Evolutionary conservation across 2,888 invertebrate species (phyloP).

Genomic region (Smittia sp.): DNA sequence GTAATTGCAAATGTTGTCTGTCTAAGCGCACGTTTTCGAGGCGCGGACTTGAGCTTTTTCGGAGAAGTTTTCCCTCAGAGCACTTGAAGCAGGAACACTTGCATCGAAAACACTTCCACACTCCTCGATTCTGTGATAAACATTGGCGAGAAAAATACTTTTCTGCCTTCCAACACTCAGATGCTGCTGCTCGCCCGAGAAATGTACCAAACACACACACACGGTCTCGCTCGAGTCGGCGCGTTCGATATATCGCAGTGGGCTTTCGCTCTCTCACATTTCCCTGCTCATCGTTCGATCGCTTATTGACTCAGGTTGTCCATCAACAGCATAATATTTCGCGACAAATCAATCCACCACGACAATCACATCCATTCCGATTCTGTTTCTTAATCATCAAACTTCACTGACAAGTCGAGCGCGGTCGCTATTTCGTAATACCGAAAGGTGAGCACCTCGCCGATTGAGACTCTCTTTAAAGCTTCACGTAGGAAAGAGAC

Average conservation of each 20-base stretch:
- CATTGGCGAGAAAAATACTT: conserved; percentile 18
- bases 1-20: background rate
- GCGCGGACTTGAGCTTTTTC: background rate
- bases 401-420: background rate
- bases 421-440: background rate
- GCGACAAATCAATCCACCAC: background rate
- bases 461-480: background rate
- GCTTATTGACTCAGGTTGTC: background rate
- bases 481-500: background rate
- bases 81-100: conserved; percentile 6
- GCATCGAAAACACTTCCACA: conserved; percentile 1
- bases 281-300: background rate
- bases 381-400: background rate
- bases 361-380: background rate
- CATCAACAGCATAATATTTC: background rate
- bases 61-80: background rate
- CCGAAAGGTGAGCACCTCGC: background rate
- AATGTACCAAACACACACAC: conserved; percentile 33
- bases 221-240: conserved; percentile 11
- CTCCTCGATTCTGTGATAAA: conserved; percentile 18
- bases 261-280: background rate
- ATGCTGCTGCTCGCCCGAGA: conserved; percentile 5
- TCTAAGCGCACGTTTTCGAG: background rate
- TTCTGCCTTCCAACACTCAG: background rate
- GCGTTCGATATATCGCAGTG: background rate